phyloP scores from a whole-genome alignment of 2,797 vertebrate species.

The Crocidura indochinensis region DNA sequence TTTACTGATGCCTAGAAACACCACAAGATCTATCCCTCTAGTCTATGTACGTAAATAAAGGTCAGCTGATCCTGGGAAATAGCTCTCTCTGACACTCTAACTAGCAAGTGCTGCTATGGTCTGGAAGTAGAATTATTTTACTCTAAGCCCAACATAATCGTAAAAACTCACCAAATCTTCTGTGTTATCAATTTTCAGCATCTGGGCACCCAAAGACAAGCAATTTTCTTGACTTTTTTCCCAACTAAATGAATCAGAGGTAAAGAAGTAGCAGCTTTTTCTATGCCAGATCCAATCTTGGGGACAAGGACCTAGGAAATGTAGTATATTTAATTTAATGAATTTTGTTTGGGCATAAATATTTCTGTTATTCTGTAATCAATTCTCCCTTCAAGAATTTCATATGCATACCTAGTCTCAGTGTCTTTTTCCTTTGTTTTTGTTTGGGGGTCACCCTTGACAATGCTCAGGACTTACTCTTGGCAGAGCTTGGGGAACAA shows the following conservation, averaged over 20 bases:
- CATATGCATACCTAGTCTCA: background rate
- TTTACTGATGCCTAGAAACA: background rate
- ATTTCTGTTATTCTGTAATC: conserved; percentile 11
- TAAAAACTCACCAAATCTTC: conserved; percentile 84
- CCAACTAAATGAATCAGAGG: conserved; percentile 80
- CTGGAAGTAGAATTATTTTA: background rate
- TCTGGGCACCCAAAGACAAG: conserved; percentile 76
- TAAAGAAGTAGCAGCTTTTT: conserved; percentile 85
- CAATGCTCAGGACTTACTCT: too few species aligned
- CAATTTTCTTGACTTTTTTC: conserved; percentile 82
- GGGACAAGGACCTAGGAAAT: conserved; percentile 83
- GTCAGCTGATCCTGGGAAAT: too few species aligned
- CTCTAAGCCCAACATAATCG: background rate
- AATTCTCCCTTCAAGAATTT: background rate
- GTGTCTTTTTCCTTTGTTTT: background rate
- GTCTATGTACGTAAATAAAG: background rate
- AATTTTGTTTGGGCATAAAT: conserved; percentile 7
- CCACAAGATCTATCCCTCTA: background rate
- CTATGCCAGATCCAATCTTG: conserved; percentile 86
- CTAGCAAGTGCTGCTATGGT: background rate
- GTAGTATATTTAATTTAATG: background rate
- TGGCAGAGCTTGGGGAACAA: too few species aligned
- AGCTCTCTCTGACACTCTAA: too few species aligned
- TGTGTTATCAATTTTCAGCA: conserved; percentile 85
- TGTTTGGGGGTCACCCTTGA: too few species aligned